Evolutionary conservation across 2,888 invertebrate genomes (phyloP), one percentile per base, ranked within the genome.

Genomic region (Cecidostiba fungosa): DNA sequence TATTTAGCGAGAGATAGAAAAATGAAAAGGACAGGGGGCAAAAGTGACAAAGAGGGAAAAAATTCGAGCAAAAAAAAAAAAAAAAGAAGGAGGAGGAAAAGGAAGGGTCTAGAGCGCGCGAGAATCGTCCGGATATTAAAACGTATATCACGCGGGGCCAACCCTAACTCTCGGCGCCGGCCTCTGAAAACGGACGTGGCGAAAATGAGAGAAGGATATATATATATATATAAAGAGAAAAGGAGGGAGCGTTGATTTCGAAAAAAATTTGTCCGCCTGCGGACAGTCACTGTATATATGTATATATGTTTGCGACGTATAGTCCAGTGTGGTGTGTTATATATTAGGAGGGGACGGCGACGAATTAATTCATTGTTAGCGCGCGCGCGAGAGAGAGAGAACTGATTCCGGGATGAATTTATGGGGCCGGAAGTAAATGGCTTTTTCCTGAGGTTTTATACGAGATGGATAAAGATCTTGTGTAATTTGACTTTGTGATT

Each of bases 41-140:
- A 77, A 23, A 77, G 29, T 23, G 43, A 69, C 50, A 62, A 69
- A 36, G 50, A 69, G 43, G 54, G 29, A 54, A 66, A 69, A 84
- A 83, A 77, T 59, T 59, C 54, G 54, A 2, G 12, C 43, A 2
- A 43, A 43, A 36, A 43, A 43, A 43, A 10, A 10, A 43, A 10
- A 10, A 3, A 54, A 16, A 54, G 19, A 54, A 16, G 4, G 16
- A 47, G 66, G 1, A 36, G 62, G 16, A 26, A 62, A 78, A 54
- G 72, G 78, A 72, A 47, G 78, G 62, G 59, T 36, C 62, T 43
- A 26, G 19, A 39, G 62, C 10, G 59, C 8, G 19, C 50, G 23
- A 59, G 69, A 73, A 74, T 84, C 66, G 69, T 54, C 80, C 80
- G 85, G 85, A 85, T 85, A 85, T 85, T 85, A 85, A 85, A 85